These are phyloP conservation scores for Aldrovandia affinis DNA, from an alignment of 2,797 vertebrate genomes.

Conservation along the genomic window DNA sequence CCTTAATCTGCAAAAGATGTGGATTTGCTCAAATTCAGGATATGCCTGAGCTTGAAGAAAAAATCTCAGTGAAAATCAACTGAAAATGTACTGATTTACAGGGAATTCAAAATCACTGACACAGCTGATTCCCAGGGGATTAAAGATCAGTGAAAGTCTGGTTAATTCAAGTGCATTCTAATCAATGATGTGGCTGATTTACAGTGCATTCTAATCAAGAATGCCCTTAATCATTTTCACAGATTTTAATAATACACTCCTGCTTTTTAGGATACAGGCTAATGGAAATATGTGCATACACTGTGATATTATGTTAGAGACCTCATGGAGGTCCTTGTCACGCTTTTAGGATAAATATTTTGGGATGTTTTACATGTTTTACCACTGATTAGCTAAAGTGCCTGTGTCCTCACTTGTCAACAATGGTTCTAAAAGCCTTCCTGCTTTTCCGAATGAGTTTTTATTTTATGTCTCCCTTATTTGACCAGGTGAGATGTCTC, in stretches of 20 bases:
- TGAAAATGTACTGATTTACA: neutral
- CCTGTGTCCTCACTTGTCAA: neutral
- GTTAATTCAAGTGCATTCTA: too few relatives aligned
- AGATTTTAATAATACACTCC: neutral
- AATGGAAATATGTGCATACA: neutral
- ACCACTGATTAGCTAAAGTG: neutral
- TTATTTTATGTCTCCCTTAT: too few relatives aligned
- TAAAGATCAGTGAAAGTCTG: too few relatives aligned
- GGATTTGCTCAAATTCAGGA: neutral
- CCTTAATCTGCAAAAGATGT: neutral
- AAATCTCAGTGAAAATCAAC: neutral
- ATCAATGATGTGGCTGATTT: neutral
- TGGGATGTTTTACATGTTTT: neutral
- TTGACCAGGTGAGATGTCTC: too few relatives aligned
- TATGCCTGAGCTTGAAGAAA: too few relatives aligned
- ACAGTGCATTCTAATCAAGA: neutral
- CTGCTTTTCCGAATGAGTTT: neutral
- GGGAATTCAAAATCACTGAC: neutral
- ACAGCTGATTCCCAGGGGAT: neutral
- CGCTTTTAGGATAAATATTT: neutral
- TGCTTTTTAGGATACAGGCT: neutral
- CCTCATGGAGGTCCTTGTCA: neutral
- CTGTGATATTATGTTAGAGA: neutral
- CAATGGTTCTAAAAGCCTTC: neutral
- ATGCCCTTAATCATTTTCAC: neutral